Conservation (phyloP, 1,140 invertebrate species). For the Geopemphigus sp. region DNA sequence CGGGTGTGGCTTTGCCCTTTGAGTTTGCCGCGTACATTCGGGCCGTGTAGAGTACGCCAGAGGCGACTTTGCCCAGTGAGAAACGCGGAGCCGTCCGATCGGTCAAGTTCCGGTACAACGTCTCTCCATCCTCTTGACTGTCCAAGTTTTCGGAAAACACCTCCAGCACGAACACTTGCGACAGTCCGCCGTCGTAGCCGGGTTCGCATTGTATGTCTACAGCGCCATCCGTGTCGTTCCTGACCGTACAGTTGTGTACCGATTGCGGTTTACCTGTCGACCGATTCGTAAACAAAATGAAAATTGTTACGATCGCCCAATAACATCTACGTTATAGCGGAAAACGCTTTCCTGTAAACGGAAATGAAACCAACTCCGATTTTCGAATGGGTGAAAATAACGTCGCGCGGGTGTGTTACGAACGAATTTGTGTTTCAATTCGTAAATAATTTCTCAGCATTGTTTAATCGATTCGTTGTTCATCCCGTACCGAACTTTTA, state of each 20-base stretch:
- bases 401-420: no score
- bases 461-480: no score
- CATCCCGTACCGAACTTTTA: no score
- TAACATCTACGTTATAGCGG: no score
- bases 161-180: conserved; percentile 76
- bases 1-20: conserved; percentile 71
- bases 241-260: conserved; percentile 71
- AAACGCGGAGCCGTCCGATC: conserved; percentile 65
- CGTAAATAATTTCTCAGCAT: no score
- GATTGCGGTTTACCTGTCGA: conserved; percentile 69
- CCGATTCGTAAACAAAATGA: no score
- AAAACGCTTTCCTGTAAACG: no score
- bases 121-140: conserved; percentile 63
- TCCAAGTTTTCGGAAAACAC: conserved; percentile 68
- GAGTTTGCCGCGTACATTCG: conserved; percentile 74
- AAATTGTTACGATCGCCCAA: no score
- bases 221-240: conserved; percentile 71
- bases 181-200: conserved; percentile 81
- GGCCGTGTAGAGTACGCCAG: conserved; percentile 70
- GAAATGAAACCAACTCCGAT: no score
- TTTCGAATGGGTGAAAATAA: no score
- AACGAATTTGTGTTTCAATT: no score
- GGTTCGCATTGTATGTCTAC: conserved; percentile 73
- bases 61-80: conserved; percentile 64
- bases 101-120: conserved; percentile 66